Evolutionary conservation across 2,888 invertebrate species (phyloP).

Genomic region (Tinea trinotella): DNA sequence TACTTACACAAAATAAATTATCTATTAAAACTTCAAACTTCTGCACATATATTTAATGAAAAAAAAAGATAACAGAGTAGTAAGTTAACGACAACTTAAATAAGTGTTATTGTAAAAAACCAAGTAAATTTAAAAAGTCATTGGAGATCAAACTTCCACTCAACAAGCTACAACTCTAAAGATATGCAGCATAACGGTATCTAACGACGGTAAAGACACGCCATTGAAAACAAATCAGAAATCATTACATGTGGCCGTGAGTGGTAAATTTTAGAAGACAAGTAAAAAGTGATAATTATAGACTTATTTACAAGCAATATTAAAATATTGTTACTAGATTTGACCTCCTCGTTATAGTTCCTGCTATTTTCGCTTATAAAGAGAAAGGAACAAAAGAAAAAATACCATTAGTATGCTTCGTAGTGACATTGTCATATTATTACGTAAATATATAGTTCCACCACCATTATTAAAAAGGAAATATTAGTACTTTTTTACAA

Average conservation of each 20-base stretch:
- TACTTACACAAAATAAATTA: no score
- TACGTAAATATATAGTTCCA: constrained; percentile 4
- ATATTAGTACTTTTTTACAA: neutral
- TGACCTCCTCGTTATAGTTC: constrained; percentile 69
- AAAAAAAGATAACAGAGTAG: no score
- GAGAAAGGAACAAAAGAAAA: constrained; percentile 60
- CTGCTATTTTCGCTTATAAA: constrained; percentile 70
- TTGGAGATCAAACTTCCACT: no score
- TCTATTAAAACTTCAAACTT: no score
- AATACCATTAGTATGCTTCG: constrained; percentile 62
- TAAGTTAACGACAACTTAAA: no score
- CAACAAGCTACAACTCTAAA: neutral
- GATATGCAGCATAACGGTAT: constrained; percentile 20
- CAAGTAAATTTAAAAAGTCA: no score
- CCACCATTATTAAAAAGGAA: constrained; percentile 1
- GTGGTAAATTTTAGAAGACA: constrained; percentile 50
- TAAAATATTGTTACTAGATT: constrained; percentile 62
- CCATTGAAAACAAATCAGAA: constrained; percentile 62
- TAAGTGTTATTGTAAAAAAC: no score
- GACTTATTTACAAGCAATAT: constrained; percentile 64
- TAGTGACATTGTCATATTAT: neutral
- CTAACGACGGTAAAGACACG: constrained; percentile 41
- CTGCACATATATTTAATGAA: no score
- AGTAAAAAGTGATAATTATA: constrained; percentile 45
- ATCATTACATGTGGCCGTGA: constrained; percentile 79